phyloP scores from a whole-genome alignment of 2,113 vertebrate species.

The Loxodonta africana region DNA sequence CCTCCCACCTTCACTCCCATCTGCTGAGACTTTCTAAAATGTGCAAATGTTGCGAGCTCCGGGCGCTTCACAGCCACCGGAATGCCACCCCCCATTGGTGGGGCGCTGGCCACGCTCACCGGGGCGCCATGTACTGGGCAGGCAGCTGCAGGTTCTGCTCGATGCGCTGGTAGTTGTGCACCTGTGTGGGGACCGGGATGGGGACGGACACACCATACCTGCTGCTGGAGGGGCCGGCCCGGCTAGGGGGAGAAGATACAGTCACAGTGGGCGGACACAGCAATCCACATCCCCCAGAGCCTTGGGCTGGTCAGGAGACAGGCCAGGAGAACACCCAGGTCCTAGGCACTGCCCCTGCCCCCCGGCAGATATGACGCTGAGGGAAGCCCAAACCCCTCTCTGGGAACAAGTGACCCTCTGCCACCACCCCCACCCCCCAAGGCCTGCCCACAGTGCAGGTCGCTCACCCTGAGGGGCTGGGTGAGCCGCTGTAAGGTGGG shows the following conservation, averaged over 20 bases:
- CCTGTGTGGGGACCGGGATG: conserved; percentile 96
- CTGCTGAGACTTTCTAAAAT: no score
- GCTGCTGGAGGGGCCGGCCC: conserved; percentile 87
- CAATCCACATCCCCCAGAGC: no score
- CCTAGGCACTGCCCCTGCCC: no score
- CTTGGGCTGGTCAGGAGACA: no score
- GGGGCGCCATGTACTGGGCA: conserved; percentile 87
- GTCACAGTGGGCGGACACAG: accelerated
- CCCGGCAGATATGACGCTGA: not conserved
- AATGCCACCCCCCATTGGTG: no score
- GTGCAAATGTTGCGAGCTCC: no score
- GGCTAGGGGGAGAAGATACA: conserved; percentile 76
- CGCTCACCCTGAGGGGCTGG: conserved; percentile 92
- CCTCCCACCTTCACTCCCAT: no score
- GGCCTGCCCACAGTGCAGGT: not conserved
- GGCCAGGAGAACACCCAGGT: no score
- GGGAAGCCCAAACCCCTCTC: not conserved
- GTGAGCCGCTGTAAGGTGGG: conserved; percentile 88
- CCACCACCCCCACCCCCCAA: not conserved
- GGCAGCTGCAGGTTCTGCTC: conserved; percentile 95
- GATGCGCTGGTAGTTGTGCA: conserved; percentile 96
- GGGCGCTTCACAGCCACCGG: no score
- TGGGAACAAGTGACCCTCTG: not conserved
- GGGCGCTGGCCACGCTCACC: conserved; percentile 84
- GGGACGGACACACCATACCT: conserved; percentile 92